Percentiles rank a stretch among this genome's conserved stretches.
These are phyloP conservation scores for Natrix natrix DNA, from an alignment of 2,797 vertebrate genomes.

Conservation along the genomic window DNA sequence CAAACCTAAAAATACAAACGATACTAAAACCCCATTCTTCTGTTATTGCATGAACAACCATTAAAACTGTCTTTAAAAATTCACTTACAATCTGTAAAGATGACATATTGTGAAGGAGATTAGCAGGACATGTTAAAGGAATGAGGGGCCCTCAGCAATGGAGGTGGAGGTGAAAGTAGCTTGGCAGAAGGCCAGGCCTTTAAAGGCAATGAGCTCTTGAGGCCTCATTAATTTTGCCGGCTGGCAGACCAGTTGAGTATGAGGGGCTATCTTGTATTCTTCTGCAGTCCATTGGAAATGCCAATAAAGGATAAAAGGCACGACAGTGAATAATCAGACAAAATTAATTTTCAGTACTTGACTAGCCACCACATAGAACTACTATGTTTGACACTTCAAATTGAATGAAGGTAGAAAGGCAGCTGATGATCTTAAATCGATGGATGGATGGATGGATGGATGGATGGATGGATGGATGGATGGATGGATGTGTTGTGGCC, in stretches of 20 bases:
- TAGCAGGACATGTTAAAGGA: neutral
- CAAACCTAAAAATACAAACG: slow-evolving; percentile 6
- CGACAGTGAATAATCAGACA: neutral
- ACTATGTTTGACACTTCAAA: neutral
- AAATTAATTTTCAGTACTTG: neutral
- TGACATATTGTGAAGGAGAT: neutral
- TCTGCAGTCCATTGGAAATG: neutral
- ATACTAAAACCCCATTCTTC: neutral
- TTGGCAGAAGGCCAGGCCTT: neutral
- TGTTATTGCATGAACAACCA: neutral
- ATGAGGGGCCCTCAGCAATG: neutral
- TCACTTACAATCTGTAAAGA: neutral
- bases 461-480: neutral
- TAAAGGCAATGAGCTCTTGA: neutral
- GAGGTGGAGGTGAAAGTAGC: neutral
- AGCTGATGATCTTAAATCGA: neutral
- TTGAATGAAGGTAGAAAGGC: neutral
- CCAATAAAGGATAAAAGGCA: neutral
- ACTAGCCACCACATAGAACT: neutral
- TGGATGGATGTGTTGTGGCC: too few relatives aligned
- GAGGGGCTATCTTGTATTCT: neutral
- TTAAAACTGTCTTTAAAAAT: neutral
- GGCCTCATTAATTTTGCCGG: neutral
- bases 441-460: neutral
- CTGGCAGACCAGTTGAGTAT: neutral